phyloP scores from a whole-genome alignment of 1,140 invertebrate species.

The Melitaea cinxia region DNA sequence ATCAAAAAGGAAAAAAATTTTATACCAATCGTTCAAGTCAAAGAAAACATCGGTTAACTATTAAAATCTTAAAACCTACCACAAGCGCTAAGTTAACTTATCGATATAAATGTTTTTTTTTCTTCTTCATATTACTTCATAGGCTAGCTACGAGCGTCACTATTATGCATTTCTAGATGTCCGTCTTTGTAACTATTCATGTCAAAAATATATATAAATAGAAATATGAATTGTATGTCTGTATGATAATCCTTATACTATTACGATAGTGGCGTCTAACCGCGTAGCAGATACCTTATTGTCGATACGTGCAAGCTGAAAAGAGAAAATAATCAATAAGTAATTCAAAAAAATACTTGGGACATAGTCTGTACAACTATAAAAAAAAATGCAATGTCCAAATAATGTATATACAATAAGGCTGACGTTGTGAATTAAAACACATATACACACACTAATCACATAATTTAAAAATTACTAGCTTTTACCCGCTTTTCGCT shows the following conservation, averaged over 20 bases:
- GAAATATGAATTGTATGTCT: slow-evolving; percentile 16
- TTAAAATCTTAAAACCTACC: neutral
- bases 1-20: neutral
- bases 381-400: too few species aligned
- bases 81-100: slow-evolving; percentile 6
- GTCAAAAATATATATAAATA: slow-evolving; percentile 62
- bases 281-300: slow-evolving; percentile 53
- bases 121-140: slow-evolving; percentile 31
- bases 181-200: slow-evolving; percentile 39
- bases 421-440: too few species aligned
- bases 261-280: slow-evolving; percentile 32
- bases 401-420: too few species aligned
- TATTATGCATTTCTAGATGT: slow-evolving; percentile 24
- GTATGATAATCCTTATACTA: slow-evolving; percentile 13
- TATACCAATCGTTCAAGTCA: neutral
- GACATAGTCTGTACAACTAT: too few species aligned
- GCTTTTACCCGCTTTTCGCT: too few species aligned
- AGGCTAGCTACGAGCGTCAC: slow-evolving; percentile 36
- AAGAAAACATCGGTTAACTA: too few species aligned
- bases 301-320: slow-evolving; percentile 67
- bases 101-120: slow-evolving; percentile 6
- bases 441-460: too few species aligned
- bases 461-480: too few species aligned
- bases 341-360: neutral
- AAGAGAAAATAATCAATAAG: slow-evolving; percentile 25